Percentiles rank a stretch among this genome's conserved stretches.
Conservation (phyloP, 37 sponge, comb jelly and placozoan species). For the Halisarca cf. caerulea region DNA sequence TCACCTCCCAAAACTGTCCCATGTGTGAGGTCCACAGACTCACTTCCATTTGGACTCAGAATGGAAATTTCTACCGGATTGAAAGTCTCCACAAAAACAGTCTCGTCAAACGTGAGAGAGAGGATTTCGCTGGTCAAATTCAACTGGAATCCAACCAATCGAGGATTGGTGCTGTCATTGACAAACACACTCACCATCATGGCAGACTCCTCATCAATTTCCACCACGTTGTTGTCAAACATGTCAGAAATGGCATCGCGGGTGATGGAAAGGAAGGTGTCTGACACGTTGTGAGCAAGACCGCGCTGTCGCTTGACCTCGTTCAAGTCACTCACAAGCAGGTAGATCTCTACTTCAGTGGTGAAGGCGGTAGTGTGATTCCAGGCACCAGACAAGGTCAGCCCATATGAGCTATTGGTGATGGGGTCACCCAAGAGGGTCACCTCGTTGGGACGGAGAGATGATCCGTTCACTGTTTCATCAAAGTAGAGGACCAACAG, state of each 20-base stretch:
- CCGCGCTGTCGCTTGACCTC: constrained; percentile 76
- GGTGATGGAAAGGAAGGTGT: constrained; percentile 60
- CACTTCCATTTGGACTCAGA: constrained; percentile 39
- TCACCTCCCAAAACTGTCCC: constrained; percentile 50
- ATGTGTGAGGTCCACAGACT: neutral
- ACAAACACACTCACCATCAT: constrained; percentile 31
- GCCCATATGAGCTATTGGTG: constrained; percentile 22
- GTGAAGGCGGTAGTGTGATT: constrained; percentile 34
- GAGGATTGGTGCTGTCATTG: constrained; percentile 61
- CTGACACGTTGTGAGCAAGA: constrained; percentile 57
- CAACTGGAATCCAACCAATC: constrained; percentile 54
- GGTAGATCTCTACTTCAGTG: constrained; percentile 41
- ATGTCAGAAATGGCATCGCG: constrained; percentile 57
- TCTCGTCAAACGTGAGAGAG: constrained; percentile 75
- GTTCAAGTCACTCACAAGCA: constrained; percentile 67
- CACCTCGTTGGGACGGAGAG: constrained; percentile 42
- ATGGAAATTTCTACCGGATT: constrained; percentile 40
- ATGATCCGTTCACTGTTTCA: constrained; percentile 82
- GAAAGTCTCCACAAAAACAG: constrained; percentile 64
- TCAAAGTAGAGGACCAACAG: constrained; percentile 68
- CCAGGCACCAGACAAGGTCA: constrained; percentile 53
- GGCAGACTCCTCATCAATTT: constrained; percentile 29
- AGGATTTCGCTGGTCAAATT: constrained; percentile 66
- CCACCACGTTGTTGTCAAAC: constrained; percentile 64
- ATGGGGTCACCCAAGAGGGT: constrained; percentile 45